phyloP scores from a whole-genome alignment of 1,140 invertebrate genomes.

The Leptestheria dahalacensis region DNA sequence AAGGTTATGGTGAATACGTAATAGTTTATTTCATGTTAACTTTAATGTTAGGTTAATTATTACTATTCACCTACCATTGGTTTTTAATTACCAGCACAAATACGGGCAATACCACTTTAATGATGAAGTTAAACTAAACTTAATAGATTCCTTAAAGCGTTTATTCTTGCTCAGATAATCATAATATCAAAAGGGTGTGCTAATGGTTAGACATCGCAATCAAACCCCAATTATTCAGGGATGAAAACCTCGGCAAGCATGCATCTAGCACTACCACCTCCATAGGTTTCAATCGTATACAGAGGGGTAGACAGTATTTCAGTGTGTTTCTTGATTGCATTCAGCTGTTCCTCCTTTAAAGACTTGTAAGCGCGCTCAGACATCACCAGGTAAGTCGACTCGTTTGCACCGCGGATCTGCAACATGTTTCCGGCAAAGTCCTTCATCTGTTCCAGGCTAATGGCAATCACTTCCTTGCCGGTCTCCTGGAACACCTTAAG shows the following conservation, averaged over 20 bases:
- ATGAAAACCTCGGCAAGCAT: slow-evolving; percentile 23
- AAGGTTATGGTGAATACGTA: no score
- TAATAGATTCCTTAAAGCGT: no score
- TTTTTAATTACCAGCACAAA: no score
- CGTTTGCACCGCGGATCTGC: slow-evolving; percentile 13
- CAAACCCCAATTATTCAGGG: background rate
- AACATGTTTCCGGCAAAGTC: slow-evolving; percentile 21
- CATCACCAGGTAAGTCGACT: slow-evolving; percentile 18
- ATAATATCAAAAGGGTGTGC: no score
- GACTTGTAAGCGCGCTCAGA: slow-evolving; percentile 17
- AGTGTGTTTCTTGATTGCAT: slow-evolving; percentile 13
- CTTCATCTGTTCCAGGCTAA: slow-evolving; percentile 19
- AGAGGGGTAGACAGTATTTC: slow-evolving; percentile 18
- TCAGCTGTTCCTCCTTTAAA: slow-evolving; percentile 18
- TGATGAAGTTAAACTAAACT: no score
- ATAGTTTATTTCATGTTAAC: no score
- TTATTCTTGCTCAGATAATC: no score
- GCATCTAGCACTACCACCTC: slow-evolving; percentile 22
- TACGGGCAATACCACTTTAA: no score
- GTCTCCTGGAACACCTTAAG: slow-evolving; percentile 10
- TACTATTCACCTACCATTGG: no score
- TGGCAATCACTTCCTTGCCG: slow-evolving; percentile 19
- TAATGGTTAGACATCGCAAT: no score
- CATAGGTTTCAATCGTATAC: slow-evolving; percentile 19
- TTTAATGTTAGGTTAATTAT: no score